Conservation (phyloP, 2,888 invertebrate genomes). For the Calameuta filiformis region DNA sequence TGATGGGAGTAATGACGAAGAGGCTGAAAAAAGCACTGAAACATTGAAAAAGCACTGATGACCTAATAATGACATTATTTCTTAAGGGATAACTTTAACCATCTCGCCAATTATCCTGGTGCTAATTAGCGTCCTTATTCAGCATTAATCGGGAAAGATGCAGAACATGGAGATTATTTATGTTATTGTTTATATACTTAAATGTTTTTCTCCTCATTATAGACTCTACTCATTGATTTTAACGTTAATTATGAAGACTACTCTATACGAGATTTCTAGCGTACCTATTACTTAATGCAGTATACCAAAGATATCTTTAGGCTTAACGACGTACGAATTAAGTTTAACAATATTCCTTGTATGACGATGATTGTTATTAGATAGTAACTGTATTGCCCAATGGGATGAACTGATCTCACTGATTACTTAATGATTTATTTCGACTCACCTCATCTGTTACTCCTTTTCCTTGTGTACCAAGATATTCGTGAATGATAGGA, state of each 20-base stretch:
- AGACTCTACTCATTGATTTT: not conserved
- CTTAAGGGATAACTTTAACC: not conserved
- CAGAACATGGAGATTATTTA: not conserved
- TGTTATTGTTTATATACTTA: not conserved
- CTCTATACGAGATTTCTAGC: not conserved
- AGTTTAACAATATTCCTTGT: not conserved
- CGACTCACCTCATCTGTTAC: constrained; percentile 67
- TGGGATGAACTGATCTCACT: not conserved
- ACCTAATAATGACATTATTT: not conserved
- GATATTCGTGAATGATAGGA: constrained; percentile 56
- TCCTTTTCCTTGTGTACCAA: constrained; percentile 63
- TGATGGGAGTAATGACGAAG: not conserved
- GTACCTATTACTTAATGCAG: not conserved
- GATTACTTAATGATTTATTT: not conserved
- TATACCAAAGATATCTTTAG: constrained; percentile 2
- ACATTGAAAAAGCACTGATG: not conserved
- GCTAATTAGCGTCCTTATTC: not conserved
- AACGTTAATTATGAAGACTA: not conserved
- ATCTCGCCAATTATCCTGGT: not conserved
- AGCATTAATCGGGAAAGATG: not conserved
- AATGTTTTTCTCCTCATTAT: not conserved
- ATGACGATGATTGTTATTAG: not conserved
- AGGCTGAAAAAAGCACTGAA: not conserved
- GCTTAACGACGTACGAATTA: not conserved
- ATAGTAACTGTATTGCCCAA: not conserved